A percentile compares a stretch with the other conserved stretches of the same genome.
Evolutionary conservation across 2,888 invertebrate species (phyloP).

Genomic region (Phoenoteleia sp.): DNA sequence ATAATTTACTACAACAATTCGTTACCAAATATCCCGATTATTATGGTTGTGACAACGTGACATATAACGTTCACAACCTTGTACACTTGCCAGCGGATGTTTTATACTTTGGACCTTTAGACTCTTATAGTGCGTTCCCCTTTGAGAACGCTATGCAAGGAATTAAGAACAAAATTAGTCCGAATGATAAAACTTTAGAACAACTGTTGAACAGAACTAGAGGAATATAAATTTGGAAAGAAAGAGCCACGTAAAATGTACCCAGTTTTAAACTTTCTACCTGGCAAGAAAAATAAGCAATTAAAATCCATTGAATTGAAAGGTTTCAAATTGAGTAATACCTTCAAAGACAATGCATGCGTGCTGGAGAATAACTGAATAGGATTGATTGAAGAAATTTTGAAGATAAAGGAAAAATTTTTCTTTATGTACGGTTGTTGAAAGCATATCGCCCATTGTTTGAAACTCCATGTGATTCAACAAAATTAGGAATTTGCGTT

Average conservation of each 20-base stretch:
- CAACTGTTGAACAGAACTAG: neutral
- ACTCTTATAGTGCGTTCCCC: neutral
- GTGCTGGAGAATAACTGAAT: neutral
- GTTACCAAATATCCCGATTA: constrained; percentile 13
- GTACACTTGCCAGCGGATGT: constrained; percentile 71
- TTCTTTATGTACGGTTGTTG: neutral
- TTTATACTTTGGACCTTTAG: neutral
- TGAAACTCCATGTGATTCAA: neutral
- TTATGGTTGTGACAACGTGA: constrained; percentile 68
- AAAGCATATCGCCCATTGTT: neutral
- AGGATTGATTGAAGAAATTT: neutral
- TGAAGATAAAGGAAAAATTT: neutral
- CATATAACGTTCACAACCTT: constrained; percentile 77
- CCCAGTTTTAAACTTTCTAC: neutral
- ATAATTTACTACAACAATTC: constrained; percentile 38
- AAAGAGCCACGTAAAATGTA: neutral
- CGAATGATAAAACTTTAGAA: neutral
- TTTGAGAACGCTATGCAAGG: neutral
- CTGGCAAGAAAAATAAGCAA: neutral
- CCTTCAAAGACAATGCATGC: neutral
- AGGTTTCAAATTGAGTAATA: too few species aligned
- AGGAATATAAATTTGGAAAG: neutral
- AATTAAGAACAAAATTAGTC: neutral
- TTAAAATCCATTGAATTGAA: neutral
- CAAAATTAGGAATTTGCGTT: neutral